Evolutionary conservation across 1,140 invertebrate genomes (phyloP).

Genomic region (Mactra quadrangularis): DNA sequence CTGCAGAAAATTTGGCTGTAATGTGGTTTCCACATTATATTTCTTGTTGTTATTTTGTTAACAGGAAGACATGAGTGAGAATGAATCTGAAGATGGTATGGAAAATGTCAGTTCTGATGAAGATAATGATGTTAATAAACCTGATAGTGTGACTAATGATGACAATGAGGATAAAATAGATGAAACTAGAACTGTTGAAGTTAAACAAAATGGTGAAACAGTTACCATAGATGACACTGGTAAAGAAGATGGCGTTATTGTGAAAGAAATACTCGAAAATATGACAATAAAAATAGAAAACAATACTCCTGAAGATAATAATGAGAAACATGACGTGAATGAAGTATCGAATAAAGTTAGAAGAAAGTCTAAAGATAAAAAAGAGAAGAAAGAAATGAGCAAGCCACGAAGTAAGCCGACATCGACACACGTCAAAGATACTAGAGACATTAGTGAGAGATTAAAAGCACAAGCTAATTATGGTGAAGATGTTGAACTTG

Average conservation of each 20-base stretch:
- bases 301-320: conserved; percentile 10
- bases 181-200: conserved; percentile 33
- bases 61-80: conserved; percentile 12
- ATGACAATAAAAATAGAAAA: conserved; percentile 57
- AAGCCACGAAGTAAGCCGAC: conserved; percentile 7
- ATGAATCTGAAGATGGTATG: neutral
- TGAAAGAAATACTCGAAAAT: conserved; percentile 50
- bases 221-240: conserved; percentile 64
- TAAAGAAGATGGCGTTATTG: conserved; percentile 45
- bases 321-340: neutral
- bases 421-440: conserved; percentile 21
- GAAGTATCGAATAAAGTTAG: conserved; percentile 27
- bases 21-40: no score
- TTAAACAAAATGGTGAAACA: conserved; percentile 59
- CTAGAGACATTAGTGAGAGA: conserved; percentile 48
- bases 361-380: conserved; percentile 41
- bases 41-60: neutral
- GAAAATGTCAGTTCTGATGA: conserved; percentile 53
- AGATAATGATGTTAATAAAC: conserved; percentile 20
- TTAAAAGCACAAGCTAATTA: conserved; percentile 55
- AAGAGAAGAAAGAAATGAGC: conserved; percentile 40
- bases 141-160: neutral
- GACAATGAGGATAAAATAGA: neutral
- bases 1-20: no score
- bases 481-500: conserved; percentile 79